These are phyloP conservation scores for Platerodrilus igneus DNA, from an alignment of 2,888 invertebrate species.

Conservation along the genomic window DNA sequence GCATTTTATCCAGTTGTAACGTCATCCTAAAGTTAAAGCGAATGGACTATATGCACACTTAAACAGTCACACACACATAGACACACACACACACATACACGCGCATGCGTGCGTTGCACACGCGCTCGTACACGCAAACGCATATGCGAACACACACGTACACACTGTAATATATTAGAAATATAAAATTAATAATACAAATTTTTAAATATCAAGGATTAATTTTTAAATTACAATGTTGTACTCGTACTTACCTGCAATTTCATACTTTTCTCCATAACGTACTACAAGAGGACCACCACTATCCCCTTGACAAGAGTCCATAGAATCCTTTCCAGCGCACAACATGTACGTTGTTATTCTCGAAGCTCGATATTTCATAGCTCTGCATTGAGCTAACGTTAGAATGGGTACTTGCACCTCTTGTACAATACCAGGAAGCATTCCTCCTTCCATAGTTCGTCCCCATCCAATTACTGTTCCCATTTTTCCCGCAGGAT, in stretches of 20 bases:
- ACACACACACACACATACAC: too few species aligned
- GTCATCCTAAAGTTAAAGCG: too few species aligned
- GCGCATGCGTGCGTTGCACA: too few species aligned
- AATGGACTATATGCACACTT: too few species aligned
- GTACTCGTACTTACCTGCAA: constrained; percentile 60
- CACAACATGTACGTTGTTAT: constrained; percentile 84
- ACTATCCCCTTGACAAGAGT: constrained; percentile 87
- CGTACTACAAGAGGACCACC: constrained; percentile 77
- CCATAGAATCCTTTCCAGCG: constrained; percentile 74
- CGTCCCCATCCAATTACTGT: constrained; percentile 85
- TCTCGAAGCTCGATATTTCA: constrained; percentile 78
- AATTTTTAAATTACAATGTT: too few species aligned
- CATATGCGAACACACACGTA: too few species aligned
- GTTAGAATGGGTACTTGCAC: constrained; percentile 80
- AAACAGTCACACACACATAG: too few species aligned
- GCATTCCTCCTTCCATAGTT: constrained; percentile 73
- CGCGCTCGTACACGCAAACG: too few species aligned
- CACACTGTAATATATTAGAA: too few species aligned
- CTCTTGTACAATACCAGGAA: constrained; percentile 76
- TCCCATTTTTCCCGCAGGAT: constrained; percentile 68
- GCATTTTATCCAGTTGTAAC: too few species aligned
- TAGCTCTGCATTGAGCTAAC: constrained; percentile 70
- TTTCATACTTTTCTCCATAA: constrained; percentile 71
- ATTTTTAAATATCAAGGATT: too few species aligned
- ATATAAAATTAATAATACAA: too few species aligned